Percentiles rank a stretch among this genome's conserved stretches.
Evolutionary conservation across 2,888 invertebrate genomes (phyloP).

Genomic region (Polietes domitor): DNA sequence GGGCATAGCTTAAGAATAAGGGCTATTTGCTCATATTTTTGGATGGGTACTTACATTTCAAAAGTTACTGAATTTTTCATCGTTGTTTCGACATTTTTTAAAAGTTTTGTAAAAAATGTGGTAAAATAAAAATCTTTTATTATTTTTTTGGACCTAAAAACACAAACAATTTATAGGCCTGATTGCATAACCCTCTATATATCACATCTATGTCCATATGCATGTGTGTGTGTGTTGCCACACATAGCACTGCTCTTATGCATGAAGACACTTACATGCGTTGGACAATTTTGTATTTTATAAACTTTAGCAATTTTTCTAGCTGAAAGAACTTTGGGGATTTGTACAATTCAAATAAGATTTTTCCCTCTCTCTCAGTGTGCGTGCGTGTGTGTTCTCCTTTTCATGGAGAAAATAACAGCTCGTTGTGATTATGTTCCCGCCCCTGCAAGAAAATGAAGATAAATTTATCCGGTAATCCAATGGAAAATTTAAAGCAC

Average conservation of each 20-base stretch:
- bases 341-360: conserved; percentile 21
- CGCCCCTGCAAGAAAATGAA: neutral
- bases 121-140: too few species aligned
- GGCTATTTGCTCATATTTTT: too few species aligned
- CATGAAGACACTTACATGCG: neutral
- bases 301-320: conserved; percentile 32
- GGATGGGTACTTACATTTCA: too few species aligned
- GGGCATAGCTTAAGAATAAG: too few species aligned
- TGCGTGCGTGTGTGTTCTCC: neutral
- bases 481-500: neutral
- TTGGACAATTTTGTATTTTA: conserved; percentile 30
- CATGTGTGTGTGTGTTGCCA: neutral
- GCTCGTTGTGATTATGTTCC: neutral
- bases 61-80: too few species aligned
- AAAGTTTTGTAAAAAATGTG: too few species aligned
- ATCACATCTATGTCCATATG: neutral
- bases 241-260: too few species aligned
- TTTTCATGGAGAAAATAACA: neutral
- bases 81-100: too few species aligned
- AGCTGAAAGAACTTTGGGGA: conserved; percentile 35
- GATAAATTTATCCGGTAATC: neutral
- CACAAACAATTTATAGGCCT: too few species aligned
- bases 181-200: neutral
- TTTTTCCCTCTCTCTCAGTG: neutral
- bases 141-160: too few species aligned